Conservation (phyloP, 2,113 vertebrate species). For the Atlantisia rogersi region DNA sequence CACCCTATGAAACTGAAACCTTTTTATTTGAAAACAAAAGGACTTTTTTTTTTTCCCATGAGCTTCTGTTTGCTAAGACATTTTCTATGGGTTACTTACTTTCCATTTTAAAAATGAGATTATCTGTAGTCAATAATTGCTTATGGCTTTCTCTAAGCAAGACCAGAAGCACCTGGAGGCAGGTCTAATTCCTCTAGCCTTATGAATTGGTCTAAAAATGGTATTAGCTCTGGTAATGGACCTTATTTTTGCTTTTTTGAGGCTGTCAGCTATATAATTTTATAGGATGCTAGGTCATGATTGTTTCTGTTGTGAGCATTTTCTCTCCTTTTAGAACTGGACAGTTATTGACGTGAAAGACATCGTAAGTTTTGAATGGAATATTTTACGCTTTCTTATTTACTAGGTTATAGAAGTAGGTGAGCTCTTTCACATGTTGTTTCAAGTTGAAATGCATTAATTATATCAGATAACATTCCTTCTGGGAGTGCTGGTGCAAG, state of each 20-base stretch:
- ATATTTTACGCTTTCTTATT: not conserved
- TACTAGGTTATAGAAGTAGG: not conserved
- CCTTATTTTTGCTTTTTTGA: not conserved
- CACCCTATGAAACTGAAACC: not conserved
- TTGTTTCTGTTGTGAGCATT: not conserved
- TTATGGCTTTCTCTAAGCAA: not conserved
- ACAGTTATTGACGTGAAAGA: not conserved
- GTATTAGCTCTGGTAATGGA: not conserved
- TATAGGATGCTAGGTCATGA: not conserved
- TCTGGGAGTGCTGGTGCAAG: not conserved
- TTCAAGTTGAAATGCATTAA: not conserved
- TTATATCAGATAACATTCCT: not conserved
- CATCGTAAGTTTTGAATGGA: not conserved
- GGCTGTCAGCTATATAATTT: not conserved
- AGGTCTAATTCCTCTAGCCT: not conserved
- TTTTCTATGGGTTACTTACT: not conserved
- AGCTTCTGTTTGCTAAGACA: not conserved
- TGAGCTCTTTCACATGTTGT: not conserved
- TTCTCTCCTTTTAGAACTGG: not conserved
- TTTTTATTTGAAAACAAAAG: not conserved
- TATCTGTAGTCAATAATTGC: not conserved
- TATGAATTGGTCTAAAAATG: not conserved
- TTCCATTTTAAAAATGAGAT: not conserved
- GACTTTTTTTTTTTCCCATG: not conserved
- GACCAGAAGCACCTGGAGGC: not conserved